Evolutionary conservation across 2,113 vertebrate genomes (phyloP).

Genomic region (Anas platyrhynchos): DNA sequence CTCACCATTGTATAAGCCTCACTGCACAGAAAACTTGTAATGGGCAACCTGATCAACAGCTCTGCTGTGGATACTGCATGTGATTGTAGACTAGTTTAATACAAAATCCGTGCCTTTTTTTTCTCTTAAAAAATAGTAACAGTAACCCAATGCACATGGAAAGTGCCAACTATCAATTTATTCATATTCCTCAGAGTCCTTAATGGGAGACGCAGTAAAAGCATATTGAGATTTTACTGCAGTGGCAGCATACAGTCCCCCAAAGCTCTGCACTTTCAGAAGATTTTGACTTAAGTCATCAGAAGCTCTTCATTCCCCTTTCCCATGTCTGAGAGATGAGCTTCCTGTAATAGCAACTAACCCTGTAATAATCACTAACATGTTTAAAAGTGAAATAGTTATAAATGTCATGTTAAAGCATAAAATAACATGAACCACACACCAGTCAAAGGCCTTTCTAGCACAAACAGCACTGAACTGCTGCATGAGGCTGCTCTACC

Average conservation of each 20-base stretch:
- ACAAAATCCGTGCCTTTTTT: not conserved
- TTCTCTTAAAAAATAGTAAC: not conserved
- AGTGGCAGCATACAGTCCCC: not conserved
- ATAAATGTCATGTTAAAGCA: not conserved
- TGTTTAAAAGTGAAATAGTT: not conserved
- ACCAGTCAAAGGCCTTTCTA: not conserved
- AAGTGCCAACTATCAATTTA: not conserved
- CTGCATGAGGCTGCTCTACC: not conserved
- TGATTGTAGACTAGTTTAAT: not conserved
- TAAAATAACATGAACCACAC: not conserved
- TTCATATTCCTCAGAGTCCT: not conserved
- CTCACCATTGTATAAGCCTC: not conserved
- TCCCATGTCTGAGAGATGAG: not conserved
- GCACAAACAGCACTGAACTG: rapidly evolving
- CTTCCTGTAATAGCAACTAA: not conserved
- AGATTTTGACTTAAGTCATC: not conserved
- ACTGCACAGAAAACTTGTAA: not conserved
- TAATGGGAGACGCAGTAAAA: not conserved
- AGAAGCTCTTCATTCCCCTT: not conserved
- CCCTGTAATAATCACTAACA: not conserved
- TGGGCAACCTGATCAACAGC: not conserved
- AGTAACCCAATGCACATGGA: not conserved
- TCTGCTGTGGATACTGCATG: rapidly evolving
- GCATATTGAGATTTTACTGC: not conserved
- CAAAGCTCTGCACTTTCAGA: not conserved